phyloP scores from a whole-genome alignment of 2,113 vertebrate species.

The Prietella phreatophila region DNA sequence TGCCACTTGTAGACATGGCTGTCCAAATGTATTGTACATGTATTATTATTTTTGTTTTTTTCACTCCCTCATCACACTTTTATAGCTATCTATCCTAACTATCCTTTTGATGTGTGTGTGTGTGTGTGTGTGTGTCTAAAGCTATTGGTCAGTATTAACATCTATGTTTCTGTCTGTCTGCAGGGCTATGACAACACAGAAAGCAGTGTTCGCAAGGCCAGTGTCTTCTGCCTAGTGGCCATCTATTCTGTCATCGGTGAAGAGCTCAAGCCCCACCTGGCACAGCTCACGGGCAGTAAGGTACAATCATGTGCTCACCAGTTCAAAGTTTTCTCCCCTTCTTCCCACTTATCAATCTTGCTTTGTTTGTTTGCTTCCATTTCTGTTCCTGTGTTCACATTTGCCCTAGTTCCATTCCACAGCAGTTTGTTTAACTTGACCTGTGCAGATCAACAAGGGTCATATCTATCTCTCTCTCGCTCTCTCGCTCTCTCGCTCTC shows the following conservation, averaged over 20 bases:
- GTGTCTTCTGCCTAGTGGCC: conserved; percentile 96
- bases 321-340: background rate
- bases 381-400: background rate
- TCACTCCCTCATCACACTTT: background rate
- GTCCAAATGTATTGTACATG: background rate
- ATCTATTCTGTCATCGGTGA: conserved; percentile 97
- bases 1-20: background rate
- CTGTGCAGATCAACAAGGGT: background rate
- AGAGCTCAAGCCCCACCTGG: conserved; percentile 92
- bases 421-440: background rate
- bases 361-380: conserved; percentile 25
- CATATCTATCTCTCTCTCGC: no score
- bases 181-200: conserved; percentile 54
- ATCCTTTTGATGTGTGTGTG: conserved; percentile 24
- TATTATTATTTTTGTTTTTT: conserved; percentile 46
- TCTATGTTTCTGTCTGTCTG: conserved; percentile 43
- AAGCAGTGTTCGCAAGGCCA: conserved; percentile 96
- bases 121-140: background rate
- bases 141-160: background rate
- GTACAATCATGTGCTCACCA: conserved; percentile 63
- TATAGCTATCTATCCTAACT: background rate
- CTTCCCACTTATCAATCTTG: background rate
- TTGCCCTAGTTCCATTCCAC: background rate
- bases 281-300: conserved; percentile 96
- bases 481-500: no score